A percentile compares a stretch with the other conserved stretches of the same genome.
Conservation (phyloP, 2,888 invertebrate species). For the Euphydryas editha region DNA sequence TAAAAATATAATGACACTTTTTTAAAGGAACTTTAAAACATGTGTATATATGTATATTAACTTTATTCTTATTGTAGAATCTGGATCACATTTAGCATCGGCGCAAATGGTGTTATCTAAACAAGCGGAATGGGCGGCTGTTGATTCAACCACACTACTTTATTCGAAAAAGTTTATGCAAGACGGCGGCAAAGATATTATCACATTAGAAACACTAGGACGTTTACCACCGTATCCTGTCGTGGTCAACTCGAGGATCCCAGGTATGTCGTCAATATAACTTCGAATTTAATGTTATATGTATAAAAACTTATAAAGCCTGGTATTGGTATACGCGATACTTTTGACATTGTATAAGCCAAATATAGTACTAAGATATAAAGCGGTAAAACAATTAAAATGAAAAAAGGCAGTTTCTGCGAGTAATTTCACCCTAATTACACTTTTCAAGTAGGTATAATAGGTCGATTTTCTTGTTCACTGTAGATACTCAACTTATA, state of each 20-base stretch:
- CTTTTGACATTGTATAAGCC: too few species aligned
- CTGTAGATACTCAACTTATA: too few species aligned
- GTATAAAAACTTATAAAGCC: too few species aligned
- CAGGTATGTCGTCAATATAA: conserved; percentile 70
- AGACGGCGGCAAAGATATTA: conserved; percentile 81
- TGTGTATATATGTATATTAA: neutral
- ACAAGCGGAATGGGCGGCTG: conserved; percentile 85
- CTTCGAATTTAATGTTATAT: too few species aligned
- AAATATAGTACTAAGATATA: too few species aligned
- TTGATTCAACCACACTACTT: conserved; percentile 84
- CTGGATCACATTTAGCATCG: conserved; percentile 85
- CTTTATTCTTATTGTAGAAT: conserved; percentile 60
- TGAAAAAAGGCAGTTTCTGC: too few species aligned
- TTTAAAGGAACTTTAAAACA: neutral
- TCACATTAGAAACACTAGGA: conserved; percentile 85
- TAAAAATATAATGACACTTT: conserved; percentile 47
- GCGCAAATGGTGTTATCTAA: conserved; percentile 85
- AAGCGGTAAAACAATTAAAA: too few species aligned
- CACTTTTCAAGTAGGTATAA: too few species aligned
- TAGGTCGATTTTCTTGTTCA: too few species aligned
- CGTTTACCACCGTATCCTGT: conserved; percentile 87
- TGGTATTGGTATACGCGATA: too few species aligned
- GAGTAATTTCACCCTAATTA: too few species aligned
- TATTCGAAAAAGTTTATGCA: conserved; percentile 82
- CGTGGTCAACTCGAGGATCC: conserved; percentile 82